phyloP scores from a whole-genome alignment of 2,888 invertebrate species.

The Ellobium chinense region DNA sequence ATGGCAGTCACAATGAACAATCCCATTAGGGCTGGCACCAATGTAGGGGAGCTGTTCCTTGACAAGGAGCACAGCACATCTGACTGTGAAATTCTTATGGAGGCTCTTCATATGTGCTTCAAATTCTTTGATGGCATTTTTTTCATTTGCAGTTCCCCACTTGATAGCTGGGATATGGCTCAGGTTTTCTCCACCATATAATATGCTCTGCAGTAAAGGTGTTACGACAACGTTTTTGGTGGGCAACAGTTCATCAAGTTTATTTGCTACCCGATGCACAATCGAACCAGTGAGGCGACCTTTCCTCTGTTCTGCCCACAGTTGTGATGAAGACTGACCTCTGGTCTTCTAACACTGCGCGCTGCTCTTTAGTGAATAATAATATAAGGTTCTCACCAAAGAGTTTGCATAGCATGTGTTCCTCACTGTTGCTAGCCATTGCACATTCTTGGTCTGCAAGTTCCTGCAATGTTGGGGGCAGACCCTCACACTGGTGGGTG shows the following conservation, averaged over 20 bases:
- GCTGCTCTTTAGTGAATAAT: background rate
- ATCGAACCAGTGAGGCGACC: background rate
- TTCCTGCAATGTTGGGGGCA: background rate
- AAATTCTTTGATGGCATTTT: background rate
- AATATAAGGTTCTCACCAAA: background rate
- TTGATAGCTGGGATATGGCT: background rate
- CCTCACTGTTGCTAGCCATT: background rate
- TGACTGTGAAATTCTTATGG: background rate
- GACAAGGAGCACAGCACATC: background rate
- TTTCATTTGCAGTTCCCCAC: background rate
- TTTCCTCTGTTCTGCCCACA: background rate
- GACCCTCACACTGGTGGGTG: background rate
- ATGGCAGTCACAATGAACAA: background rate
- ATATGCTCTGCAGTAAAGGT: background rate
- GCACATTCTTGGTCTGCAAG: background rate
- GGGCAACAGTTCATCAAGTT: background rate
- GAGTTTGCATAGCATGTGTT: background rate
- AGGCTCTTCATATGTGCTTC: background rate
- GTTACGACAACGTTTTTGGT: background rate
- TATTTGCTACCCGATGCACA: background rate
- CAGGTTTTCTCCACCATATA: background rate
- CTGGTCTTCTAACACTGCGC: background rate
- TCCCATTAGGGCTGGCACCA: background rate
- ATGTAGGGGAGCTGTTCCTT: background rate
- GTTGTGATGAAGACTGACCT: background rate